phyloP scores from a whole-genome alignment of 2,888 invertebrate genomes.

The Oxyteleia sp. region DNA sequence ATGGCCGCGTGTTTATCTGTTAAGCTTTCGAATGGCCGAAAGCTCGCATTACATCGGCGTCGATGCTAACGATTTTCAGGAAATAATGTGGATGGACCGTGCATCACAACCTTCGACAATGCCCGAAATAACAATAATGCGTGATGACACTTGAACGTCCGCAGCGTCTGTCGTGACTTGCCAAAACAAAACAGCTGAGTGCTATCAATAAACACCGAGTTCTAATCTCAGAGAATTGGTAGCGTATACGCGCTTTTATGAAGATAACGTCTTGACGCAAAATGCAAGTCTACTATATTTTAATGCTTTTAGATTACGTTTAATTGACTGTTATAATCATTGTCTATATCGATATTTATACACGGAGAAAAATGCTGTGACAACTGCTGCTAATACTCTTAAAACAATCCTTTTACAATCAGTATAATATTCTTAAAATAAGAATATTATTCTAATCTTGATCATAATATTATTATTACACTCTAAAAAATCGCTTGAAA shows the following conservation, averaged over 20 bases:
- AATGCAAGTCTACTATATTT: neutral
- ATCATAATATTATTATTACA: no score
- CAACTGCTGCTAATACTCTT: no score
- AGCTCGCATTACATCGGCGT: neutral
- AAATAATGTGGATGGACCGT: slow-evolving; percentile 18
- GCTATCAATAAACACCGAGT: slow-evolving; percentile 84
- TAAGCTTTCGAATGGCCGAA: neutral
- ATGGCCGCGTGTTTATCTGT: neutral
- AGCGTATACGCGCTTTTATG: slow-evolving; percentile 45
- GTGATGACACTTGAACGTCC: slow-evolving; percentile 77
- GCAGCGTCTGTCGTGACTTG: slow-evolving; percentile 75
- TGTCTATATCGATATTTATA: no score
- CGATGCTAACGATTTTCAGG: neutral
- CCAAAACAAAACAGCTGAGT: slow-evolving; percentile 84
- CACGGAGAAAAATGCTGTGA: no score
- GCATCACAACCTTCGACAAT: slow-evolving; percentile 81
- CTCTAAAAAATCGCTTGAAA: no score
- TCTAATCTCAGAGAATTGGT: slow-evolving; percentile 67
- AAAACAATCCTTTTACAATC: no score
- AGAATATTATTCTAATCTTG: no score
- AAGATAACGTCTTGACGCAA: slow-evolving; percentile 10
- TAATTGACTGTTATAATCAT: neutral
- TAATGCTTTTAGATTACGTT: neutral
- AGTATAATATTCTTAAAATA: no score
- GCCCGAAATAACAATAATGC: slow-evolving; percentile 84